Base-by-base conservation (phyloP, 1,140 invertebrate genomes). In the Diorhabda elongata region DNA sequence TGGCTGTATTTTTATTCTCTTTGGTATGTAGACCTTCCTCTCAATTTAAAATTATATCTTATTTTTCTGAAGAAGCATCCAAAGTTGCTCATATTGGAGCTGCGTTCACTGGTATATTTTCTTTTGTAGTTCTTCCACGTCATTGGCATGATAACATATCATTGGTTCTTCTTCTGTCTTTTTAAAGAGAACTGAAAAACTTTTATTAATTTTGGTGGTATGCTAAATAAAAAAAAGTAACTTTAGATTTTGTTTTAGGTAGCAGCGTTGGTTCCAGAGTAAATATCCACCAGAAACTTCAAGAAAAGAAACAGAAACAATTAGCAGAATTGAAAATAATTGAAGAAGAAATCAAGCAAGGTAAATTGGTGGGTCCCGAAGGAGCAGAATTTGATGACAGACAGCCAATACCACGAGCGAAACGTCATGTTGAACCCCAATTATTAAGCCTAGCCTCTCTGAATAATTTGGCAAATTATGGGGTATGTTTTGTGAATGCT, bases 271-370 rank as follows among this genome's bases (percentile, higher is more conserved):
- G 90, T 1, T 92, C 90, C 2, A 79, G 90, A 9, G 90, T 94
- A 2, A 92, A 94, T 75, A 95, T 95, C 70, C 90, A 93, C 72
- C 91, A 93, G 73, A 95, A 95, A 77, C 80, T 95, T 2, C 89
- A 93, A 76, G 92, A 94, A 78, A 95, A 95, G 79, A 94, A 94
- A 71, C 91, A 93, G 75, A 93, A 95, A 73, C 93, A 95, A 73
- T 81, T 95, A 3, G 90, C 92, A 0, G 92, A 95, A 78, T 78
- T 95, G 7, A 84, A 90, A 67, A 84, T 87, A 61, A 92, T 94
- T 73, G 92, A 94, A 75, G 91, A 93, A 75, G 93, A 95, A 80
- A 94, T 95, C 45, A 92, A 92, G 77, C 91, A 93, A 61, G 71
- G 77, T 2, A 79, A 80, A 67, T 67, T 81, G 6, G 79, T 80